phyloP scores from a whole-genome alignment of 2,113 vertebrate genomes.

The Leuciscus idus region DNA sequence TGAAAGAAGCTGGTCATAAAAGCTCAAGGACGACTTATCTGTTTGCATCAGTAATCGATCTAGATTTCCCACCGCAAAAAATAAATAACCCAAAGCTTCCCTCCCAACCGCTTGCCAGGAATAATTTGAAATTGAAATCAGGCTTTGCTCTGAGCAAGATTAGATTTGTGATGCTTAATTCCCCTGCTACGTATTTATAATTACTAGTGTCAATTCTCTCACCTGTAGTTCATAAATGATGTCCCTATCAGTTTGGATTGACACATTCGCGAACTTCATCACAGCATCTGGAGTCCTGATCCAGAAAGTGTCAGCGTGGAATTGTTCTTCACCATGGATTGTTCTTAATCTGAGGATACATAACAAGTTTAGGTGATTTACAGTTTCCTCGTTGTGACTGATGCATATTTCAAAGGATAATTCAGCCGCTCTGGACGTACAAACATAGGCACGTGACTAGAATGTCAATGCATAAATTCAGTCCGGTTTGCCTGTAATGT shows the following conservation, averaged over 20 bases:
- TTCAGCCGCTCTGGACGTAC: neutral
- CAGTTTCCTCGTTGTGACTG: neutral
- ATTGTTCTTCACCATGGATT: too few relatives aligned
- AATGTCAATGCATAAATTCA: neutral
- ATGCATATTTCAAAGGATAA: neutral
- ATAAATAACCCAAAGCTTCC: conserved; percentile 49
- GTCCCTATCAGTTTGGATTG: conserved; percentile 37
- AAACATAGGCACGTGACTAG: neutral
- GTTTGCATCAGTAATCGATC: conserved; percentile 51
- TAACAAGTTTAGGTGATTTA: neutral
- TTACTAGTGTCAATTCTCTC: conserved; percentile 37
- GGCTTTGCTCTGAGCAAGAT: conserved; percentile 8
- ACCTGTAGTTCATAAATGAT: conserved; percentile 40
- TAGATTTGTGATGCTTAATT: conserved; percentile 51
- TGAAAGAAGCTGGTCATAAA: conserved; percentile 36
- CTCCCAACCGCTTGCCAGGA: conserved; percentile 46
- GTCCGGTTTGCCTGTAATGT: too few relatives aligned
- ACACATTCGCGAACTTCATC: neutral
- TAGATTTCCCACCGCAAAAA: conserved; percentile 37
- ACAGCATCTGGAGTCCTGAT: neutral
- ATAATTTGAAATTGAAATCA: conserved; percentile 53
- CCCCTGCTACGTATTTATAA: conserved; percentile 40
- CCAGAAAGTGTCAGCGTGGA: neutral
- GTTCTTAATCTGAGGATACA: neutral
- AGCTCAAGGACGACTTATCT: conserved; percentile 34